These are phyloP conservation scores for Tenthredo amoena DNA, from an alignment of 2,888 invertebrate genomes.

Conservation along the genomic window DNA sequence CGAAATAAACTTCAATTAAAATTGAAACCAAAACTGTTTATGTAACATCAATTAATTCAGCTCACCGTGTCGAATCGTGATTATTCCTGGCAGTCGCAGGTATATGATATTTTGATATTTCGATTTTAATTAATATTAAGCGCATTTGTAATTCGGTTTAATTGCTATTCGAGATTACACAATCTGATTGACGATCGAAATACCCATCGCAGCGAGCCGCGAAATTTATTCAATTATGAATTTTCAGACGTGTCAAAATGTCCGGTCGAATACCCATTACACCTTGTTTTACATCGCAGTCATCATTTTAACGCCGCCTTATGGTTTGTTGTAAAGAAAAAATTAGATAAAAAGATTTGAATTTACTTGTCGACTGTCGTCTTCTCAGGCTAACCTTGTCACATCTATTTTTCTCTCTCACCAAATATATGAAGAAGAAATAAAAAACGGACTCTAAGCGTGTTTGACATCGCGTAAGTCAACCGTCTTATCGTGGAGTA, in stretches of 20 bases:
- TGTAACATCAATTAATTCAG: background rate
- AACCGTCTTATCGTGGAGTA: conserved; percentile 42
- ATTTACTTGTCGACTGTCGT: background rate
- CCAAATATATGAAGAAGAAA: background rate
- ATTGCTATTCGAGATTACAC: conserved; percentile 43
- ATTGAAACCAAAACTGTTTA: conserved; percentile 1
- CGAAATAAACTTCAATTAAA: conserved; percentile 7
- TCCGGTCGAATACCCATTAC: background rate
- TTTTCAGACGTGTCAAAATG: background rate
- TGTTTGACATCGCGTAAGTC: conserved; percentile 47
- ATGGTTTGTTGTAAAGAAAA: too few relatives aligned
- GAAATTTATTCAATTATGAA: background rate
- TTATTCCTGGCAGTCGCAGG: background rate
- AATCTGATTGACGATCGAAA: conserved; percentile 12
- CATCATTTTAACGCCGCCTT: background rate
- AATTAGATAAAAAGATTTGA: background rate
- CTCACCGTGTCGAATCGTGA: background rate
- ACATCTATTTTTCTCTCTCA: background rate
- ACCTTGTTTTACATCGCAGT: background rate
- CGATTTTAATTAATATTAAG: conserved; percentile 39
- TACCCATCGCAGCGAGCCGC: background rate
- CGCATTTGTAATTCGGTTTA: conserved; percentile 4
- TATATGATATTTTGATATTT: background rate
- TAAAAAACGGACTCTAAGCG: conserved; percentile 17
- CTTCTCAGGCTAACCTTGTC: background rate